Conservation (phyloP, 2,113 vertebrate species). For the Thymallus thymallus region DNA sequence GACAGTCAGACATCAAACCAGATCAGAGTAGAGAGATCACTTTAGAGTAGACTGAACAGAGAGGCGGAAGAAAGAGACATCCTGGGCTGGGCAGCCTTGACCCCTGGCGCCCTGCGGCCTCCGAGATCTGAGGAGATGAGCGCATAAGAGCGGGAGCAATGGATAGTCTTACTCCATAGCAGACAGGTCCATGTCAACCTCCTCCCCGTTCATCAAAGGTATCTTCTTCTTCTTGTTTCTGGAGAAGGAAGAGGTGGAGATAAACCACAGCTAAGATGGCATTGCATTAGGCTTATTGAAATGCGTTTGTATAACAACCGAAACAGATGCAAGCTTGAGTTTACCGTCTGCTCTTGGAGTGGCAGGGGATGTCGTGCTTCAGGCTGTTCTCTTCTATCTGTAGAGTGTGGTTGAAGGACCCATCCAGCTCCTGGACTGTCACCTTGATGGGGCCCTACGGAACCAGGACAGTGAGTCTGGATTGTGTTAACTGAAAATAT, state of each 20-base stretch:
- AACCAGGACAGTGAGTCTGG: constrained; percentile 18
- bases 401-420: constrained; percentile 96
- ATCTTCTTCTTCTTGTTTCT: constrained; percentile 99
- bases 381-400: constrained; percentile 99
- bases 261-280: no score
- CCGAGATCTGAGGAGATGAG: no score
- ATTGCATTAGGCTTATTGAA: no score
- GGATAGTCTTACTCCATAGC: constrained; percentile 84
- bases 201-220: constrained; percentile 97
- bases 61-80: no score
- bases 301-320: neutral
- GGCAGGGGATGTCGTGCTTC: constrained; percentile 97
- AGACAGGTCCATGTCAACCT: constrained; percentile 98
- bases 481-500: no score
- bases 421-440: constrained; percentile 96
- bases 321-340: neutral
- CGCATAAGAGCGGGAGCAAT: no score
- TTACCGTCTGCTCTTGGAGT: constrained; percentile 97
- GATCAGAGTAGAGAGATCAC: no score
- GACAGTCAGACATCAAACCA: no score
- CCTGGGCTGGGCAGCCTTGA: no score
- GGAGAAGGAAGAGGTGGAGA: neutral
- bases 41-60: no score
- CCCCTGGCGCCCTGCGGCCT: no score
- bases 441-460: constrained; percentile 94